Conservation (phyloP, 2,888 invertebrate species). For the Pammene fasciana region DNA sequence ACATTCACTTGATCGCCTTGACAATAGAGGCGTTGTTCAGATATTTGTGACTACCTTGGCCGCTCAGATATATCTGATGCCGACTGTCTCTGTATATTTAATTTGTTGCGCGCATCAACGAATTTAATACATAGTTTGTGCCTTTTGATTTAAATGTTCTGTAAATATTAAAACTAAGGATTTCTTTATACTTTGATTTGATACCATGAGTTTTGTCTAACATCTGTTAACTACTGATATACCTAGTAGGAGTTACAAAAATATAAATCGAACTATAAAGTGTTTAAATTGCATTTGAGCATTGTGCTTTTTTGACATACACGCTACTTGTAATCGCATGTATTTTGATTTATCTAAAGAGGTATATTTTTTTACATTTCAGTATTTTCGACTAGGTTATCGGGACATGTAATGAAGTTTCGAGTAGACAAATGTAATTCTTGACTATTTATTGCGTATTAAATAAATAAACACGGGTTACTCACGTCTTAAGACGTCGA, state of each 20-base stretch:
- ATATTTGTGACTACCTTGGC: too few relatives aligned
- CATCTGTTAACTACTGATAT: slow-evolving; percentile 24
- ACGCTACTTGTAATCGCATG: not conserved
- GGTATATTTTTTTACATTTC: slow-evolving; percentile 38
- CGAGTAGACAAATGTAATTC: slow-evolving; percentile 20
- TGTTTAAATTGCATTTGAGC: slow-evolving; percentile 10
- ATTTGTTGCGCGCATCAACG: slow-evolving; percentile 38
- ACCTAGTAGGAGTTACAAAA: slow-evolving; percentile 5
- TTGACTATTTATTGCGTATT: slow-evolving; percentile 22
- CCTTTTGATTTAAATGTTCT: slow-evolving; percentile 31
- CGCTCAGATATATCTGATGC: too few relatives aligned
- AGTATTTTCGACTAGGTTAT: slow-evolving; percentile 32
- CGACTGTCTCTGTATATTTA: slow-evolving; percentile 15
- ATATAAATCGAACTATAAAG: not conserved
- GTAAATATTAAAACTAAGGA: slow-evolving; percentile 39
- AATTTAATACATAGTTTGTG: slow-evolving; percentile 40
- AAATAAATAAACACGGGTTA: too few relatives aligned
- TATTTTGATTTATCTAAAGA: slow-evolving; percentile 11
- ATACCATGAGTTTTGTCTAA: slow-evolving; percentile 25
- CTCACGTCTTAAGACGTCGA: too few relatives aligned
- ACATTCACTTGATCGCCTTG: too few relatives aligned
- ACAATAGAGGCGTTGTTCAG: too few relatives aligned
- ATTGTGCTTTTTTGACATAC: slow-evolving; percentile 1
- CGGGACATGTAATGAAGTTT: not conserved
- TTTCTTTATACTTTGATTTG: slow-evolving; percentile 31